Percentiles rank a stretch among this genome's conserved stretches.
Conservation (phyloP, 2,797 vertebrate species). For the Sciaenops ocellatus region DNA sequence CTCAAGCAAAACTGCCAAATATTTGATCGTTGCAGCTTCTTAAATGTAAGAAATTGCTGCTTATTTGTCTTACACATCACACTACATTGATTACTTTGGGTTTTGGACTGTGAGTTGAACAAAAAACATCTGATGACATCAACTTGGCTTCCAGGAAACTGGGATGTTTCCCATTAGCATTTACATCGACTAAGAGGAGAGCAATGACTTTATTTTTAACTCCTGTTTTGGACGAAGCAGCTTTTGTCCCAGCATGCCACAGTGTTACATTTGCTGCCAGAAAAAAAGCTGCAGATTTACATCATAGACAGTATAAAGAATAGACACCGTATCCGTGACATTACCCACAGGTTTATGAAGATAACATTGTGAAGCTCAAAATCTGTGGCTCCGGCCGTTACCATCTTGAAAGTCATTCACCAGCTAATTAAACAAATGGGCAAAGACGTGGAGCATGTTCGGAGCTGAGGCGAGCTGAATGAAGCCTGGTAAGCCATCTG, state of each 20-base stretch:
- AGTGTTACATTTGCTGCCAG: background rate
- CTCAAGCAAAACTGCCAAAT: background rate
- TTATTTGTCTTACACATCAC: background rate
- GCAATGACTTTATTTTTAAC: background rate
- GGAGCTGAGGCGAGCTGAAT: too few relatives aligned
- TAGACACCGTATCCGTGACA: too few relatives aligned
- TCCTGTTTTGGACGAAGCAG: background rate
- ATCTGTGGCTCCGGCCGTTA: too few relatives aligned
- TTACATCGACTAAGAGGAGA: background rate
- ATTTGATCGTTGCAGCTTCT: background rate
- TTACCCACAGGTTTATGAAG: too few relatives aligned
- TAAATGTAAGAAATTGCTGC: background rate
- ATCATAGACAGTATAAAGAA: background rate
- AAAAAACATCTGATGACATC: conserved; percentile 5
- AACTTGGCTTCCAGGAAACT: background rate
- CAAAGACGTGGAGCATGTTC: too few relatives aligned
- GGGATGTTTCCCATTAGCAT: background rate
- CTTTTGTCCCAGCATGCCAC: background rate
- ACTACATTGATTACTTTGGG: background rate
- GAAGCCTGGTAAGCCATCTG: too few relatives aligned
- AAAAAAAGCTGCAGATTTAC: background rate
- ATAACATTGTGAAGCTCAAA: too few relatives aligned
- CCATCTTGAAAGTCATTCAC: too few relatives aligned
- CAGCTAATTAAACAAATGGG: too few relatives aligned
- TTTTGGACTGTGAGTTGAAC: background rate